These are phyloP conservation scores for Apodemus speciosus DNA, from an alignment of 2,113 vertebrate species.

Conservation along the genomic window DNA sequence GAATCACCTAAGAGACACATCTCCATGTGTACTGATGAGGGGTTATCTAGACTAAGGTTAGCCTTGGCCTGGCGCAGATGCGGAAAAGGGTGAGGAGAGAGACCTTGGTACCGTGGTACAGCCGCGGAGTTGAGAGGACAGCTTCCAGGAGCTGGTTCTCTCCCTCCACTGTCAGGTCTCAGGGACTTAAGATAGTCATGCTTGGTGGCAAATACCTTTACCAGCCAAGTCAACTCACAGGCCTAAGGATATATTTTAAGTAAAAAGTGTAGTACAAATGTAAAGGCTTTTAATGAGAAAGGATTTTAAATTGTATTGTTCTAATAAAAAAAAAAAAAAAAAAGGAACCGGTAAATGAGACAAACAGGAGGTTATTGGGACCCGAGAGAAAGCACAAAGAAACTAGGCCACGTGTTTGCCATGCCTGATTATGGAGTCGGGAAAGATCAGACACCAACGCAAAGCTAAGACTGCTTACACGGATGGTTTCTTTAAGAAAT, in stretches of 20 bases:
- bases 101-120: background rate
- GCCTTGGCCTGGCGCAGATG: background rate
- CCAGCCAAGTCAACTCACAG: background rate
- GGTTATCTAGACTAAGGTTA: background rate
- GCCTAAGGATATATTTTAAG: background rate
- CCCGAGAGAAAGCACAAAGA: background rate
- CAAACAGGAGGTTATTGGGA: background rate
- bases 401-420: background rate
- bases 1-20: background rate
- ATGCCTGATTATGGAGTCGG: background rate
- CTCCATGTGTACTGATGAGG: background rate
- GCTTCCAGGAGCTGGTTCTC: background rate
- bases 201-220: background rate
- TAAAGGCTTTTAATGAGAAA: background rate
- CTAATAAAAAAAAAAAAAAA: background rate
- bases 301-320: background rate
- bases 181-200: background rate
- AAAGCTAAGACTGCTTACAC: background rate
- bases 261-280: background rate
- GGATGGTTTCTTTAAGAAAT: background rate
- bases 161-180: background rate
- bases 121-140: background rate
- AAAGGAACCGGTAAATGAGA: background rate
- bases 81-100: background rate
- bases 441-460: background rate